phyloP scores from a whole-genome alignment of 2,797 vertebrate genomes.

The Halcyon smyrnensis region DNA sequence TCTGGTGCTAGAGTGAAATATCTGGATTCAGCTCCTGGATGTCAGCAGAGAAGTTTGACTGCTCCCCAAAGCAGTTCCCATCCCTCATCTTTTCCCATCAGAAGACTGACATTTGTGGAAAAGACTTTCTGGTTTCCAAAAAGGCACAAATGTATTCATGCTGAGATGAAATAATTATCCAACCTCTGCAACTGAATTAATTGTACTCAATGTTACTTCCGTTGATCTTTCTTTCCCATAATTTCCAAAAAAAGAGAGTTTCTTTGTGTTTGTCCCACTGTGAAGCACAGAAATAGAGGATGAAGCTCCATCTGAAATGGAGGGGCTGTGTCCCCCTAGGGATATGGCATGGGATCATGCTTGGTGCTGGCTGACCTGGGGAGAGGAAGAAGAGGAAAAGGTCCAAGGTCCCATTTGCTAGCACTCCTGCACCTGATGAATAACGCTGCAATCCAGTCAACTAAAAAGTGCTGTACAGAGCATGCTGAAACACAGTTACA shows the following conservation, averaged over 20 bases:
- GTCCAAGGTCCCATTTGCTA: not conserved
- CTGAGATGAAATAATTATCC: not conserved
- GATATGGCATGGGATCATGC: accelerated
- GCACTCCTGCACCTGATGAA: not conserved
- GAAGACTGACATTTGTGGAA: not conserved
- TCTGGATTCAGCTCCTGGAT: not conserved
- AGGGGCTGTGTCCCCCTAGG: accelerated
- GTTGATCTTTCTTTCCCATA: not conserved
- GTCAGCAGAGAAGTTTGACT: not conserved
- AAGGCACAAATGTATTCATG: not conserved
- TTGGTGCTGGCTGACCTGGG: not conserved
- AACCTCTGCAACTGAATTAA: not conserved
- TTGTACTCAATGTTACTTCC: not conserved
- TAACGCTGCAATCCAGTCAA: not conserved
- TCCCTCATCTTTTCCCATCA: not conserved
- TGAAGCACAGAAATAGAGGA: not conserved
- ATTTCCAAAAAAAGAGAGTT: not conserved
- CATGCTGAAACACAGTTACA: not conserved
- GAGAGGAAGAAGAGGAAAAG: not conserved
- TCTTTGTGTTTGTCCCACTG: not conserved
- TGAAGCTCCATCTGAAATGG: not conserved
- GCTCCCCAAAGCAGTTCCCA: not conserved
- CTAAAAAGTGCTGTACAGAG: not conserved
- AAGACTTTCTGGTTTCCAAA: not conserved
- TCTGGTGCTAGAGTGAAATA: not conserved